A percentile compares a stretch with the other conserved stretches of the same genome.
Evolutionary conservation across 2,113 vertebrate species (phyloP).

Genomic region (Poeciliopsis prolifica): DNA sequence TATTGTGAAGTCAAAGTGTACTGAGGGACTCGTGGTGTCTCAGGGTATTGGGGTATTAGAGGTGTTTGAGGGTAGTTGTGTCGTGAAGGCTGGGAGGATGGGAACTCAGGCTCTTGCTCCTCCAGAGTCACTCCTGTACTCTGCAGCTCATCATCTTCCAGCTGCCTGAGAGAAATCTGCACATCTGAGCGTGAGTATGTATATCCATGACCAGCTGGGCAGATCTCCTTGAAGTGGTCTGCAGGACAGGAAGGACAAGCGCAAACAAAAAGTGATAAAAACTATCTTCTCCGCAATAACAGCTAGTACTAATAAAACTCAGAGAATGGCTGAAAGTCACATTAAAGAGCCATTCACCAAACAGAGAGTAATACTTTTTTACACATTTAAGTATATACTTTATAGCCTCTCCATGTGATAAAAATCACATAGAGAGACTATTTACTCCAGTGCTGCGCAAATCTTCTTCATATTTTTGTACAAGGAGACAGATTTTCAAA

Average conservation of each 20-base stretch:
- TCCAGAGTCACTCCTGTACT: conserved; percentile 61
- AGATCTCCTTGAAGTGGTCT: conserved; percentile 85
- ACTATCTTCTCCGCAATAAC: conserved; percentile 17
- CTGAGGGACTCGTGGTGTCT: conserved; percentile 50
- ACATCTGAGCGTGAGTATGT: conserved; percentile 82
- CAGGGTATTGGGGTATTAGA: conserved; percentile 44
- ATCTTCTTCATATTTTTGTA: not conserved
- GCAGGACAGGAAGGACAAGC: conserved; percentile 45
- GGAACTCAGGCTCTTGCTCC: conserved; percentile 70
- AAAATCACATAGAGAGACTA: not conserved
- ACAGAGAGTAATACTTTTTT: not conserved
- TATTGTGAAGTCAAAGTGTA: conserved; percentile 50
- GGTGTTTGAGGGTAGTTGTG: conserved; percentile 49
- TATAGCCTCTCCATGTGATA: not conserved
- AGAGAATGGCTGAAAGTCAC: not conserved
- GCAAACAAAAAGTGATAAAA: conserved; percentile 43
- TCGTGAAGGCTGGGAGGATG: conserved; percentile 52
- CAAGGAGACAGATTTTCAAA: not conserved
- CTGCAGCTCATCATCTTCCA: conserved; percentile 85
- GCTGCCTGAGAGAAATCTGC: conserved; percentile 85
- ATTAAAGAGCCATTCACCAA: not conserved
- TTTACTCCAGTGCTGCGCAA: not conserved
- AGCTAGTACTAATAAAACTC: not conserved
- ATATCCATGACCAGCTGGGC: conserved; percentile 82
- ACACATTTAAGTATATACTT: not conserved